phyloP scores from a whole-genome alignment of 2,888 invertebrate species.

The Adineta ricciae region DNA sequence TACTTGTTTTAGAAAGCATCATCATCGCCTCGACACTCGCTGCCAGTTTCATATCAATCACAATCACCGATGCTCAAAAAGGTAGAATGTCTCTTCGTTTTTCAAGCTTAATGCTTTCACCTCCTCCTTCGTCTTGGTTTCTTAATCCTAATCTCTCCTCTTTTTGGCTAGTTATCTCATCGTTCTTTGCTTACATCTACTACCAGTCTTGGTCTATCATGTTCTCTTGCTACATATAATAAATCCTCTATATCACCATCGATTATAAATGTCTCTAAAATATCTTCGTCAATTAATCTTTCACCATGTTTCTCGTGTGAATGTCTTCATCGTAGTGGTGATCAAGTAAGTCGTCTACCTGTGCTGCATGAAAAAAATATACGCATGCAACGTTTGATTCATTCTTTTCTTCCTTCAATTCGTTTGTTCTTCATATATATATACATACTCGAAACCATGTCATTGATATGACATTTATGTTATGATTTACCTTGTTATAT shows the following conservation, averaged over 20 bases:
- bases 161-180: not conserved
- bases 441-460: not conserved
- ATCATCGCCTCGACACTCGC: not conserved
- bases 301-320: not conserved
- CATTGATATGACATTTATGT: not conserved
- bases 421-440: not conserved
- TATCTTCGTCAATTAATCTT: not conserved
- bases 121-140: not conserved
- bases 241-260: not conserved
- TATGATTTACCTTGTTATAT: not conserved
- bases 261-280: not conserved
- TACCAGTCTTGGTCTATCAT: not conserved
- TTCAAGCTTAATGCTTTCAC: not conserved
- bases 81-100: not conserved
- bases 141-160: not conserved
- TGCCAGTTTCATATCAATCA: not conserved
- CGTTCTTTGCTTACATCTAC: not conserved
- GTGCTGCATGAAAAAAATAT: not conserved
- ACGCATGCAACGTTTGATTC: not conserved
- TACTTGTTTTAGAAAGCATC: not conserved
- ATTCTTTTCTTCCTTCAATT: not conserved
- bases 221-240: not conserved
- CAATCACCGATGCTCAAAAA: not conserved
- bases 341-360: not conserved
- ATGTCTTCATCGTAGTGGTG: conserved; percentile 7